Conservation (phyloP, 2,888 invertebrate genomes). For the Lepidochrysops patricia region DNA sequence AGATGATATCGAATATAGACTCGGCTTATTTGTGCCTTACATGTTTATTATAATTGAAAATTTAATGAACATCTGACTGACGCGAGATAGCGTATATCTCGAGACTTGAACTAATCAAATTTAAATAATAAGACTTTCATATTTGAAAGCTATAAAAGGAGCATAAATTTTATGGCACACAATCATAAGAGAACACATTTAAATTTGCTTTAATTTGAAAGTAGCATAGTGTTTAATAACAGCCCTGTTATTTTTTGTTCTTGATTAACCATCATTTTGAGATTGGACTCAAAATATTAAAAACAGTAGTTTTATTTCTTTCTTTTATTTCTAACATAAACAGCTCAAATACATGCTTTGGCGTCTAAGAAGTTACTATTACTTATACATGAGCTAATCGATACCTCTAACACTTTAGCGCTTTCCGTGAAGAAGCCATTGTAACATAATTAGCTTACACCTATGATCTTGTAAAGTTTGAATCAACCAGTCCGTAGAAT, state of each 20-base stretch:
- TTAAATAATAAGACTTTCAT: background rate
- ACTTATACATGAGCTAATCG: conserved; percentile 9
- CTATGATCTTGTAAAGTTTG: conserved; percentile 21
- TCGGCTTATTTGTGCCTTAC: background rate
- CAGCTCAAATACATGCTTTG: too few relatives aligned
- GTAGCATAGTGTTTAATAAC: background rate
- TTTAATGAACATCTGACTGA: background rate
- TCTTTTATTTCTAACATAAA: too few relatives aligned
- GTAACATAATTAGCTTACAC: conserved; percentile 21
- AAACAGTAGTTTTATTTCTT: too few relatives aligned
- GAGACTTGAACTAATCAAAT: background rate
- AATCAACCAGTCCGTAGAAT: background rate
- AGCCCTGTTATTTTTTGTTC: too few relatives aligned
- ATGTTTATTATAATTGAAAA: conserved; percentile 7
- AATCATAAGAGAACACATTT: background rate
- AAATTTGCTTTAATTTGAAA: background rate
- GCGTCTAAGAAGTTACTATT: too few relatives aligned
- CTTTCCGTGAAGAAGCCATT: conserved; percentile 12
- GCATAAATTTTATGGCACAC: background rate
- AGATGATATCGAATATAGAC: conserved; percentile 6
- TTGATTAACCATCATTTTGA: too few relatives aligned
- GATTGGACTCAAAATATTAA: too few relatives aligned
- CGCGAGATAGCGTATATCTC: background rate
- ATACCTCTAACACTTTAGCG: conserved; percentile 8
- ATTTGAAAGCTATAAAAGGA: background rate